Evolutionary conservation across 1,140 invertebrate species (phyloP).

Genomic region (Yoshiicerus persimilis): DNA sequence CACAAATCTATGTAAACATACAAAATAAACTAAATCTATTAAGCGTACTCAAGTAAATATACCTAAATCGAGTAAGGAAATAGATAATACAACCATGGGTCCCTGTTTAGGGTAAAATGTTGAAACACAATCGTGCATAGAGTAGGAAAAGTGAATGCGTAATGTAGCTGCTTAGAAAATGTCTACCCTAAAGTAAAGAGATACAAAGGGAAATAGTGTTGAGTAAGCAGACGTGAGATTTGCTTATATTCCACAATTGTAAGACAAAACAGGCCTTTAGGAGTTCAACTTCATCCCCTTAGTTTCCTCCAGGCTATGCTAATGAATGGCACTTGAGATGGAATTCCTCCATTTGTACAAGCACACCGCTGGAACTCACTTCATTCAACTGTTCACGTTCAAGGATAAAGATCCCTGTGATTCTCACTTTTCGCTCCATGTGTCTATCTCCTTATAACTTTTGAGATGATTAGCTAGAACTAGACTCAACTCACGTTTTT

Average conservation of each 20-base stretch:
- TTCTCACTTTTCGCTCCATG: not conserved
- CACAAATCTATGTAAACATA: not conserved
- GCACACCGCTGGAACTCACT: not conserved
- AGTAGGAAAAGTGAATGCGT: not conserved
- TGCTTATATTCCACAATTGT: not conserved
- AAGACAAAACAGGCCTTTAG: not conserved
- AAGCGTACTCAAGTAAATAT: too few species aligned
- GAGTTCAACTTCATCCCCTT: not conserved
- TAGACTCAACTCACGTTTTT: not conserved
- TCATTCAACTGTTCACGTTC: not conserved
- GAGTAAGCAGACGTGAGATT: not conserved
- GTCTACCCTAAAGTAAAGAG: not conserved
- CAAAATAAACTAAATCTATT: too few species aligned
- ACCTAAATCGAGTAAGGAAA: too few species aligned
- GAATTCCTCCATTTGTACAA: not conserved
- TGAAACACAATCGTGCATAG: not conserved
- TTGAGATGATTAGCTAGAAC: not conserved
- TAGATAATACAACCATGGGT: too few species aligned
- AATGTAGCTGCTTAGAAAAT: not conserved
- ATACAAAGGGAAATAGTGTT: not conserved
- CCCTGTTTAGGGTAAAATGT: too few species aligned
- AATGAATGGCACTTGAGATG: constrained; percentile 1
- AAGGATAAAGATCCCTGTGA: not conserved
- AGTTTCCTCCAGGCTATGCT: not conserved
- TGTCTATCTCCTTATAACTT: not conserved